Conservation (phyloP, 2,113 vertebrate species). For the Solea senegalensis region DNA sequence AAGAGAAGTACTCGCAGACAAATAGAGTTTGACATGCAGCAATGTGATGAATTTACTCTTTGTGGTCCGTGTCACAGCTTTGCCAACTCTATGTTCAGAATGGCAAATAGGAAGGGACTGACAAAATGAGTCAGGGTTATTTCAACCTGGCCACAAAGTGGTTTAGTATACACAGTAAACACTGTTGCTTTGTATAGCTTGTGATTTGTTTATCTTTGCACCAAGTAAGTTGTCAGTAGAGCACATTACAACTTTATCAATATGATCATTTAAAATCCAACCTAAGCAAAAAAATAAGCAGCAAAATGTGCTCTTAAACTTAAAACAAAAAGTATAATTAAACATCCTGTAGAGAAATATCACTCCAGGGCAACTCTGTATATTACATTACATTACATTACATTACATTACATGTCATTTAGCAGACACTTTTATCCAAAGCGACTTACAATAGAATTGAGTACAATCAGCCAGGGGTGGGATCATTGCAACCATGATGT, state of each 20-base stretch:
- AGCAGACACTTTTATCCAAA: too few species aligned
- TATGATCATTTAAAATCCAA: too few species aligned
- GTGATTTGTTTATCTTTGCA: neutral
- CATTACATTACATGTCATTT: too few species aligned
- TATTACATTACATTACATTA: too few species aligned
- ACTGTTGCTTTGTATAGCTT: neutral
- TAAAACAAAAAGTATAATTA: too few species aligned
- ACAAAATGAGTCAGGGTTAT: neutral
- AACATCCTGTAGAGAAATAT: too few species aligned
- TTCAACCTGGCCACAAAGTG: constrained; percentile 2
- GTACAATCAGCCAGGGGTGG: too few species aligned
- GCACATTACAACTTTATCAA: neutral
- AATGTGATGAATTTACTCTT: constrained; percentile 63
- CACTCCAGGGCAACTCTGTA: too few species aligned
- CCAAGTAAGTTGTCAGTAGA: neutral
- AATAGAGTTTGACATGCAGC: constrained; percentile 59
- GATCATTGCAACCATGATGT: too few species aligned
- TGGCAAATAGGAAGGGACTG: constrained; percentile 15
- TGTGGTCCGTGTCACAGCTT: constrained; percentile 53
- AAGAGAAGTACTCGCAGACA: constrained; percentile 52
- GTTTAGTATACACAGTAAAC: neutral
- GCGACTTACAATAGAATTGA: too few species aligned
- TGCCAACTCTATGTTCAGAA: constrained; percentile 18
- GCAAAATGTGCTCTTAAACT: neutral
- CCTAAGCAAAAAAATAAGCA: neutral